Base-by-base conservation (phyloP, 2,797 vertebrate genomes). In the Lindbergichthys nudifrons region DNA sequence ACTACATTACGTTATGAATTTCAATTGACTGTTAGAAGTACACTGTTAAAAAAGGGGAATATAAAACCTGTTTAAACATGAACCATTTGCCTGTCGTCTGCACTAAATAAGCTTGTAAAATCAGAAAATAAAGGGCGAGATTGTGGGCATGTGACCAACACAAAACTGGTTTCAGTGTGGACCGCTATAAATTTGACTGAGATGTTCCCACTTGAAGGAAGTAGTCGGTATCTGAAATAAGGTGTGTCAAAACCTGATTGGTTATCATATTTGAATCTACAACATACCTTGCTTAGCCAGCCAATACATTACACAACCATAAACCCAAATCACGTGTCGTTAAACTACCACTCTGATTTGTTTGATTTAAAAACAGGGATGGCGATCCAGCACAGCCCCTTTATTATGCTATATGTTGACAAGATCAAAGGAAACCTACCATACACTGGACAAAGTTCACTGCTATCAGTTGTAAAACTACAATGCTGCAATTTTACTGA, bases 1-100 rank as follows among this genome's bases (percentile, higher is more conserved):
- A 62, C 42, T 67, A 26, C 41, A 56, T 64, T 45, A 67, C n/a
- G 19, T 61, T 56, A 19, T 77, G 63, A 72, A 81, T 81, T 70
- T 75, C 36, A 81, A 61, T 61, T 23, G 43, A 47, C 36, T 18
- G 32, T 53, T 51, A 60, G 16, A 57, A 21, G 32, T 26, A 42
- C 11, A 16, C 3, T 47, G 36, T 54, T 26, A 23, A 45, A 16
- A 53, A 46, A 42, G 26, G 32, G 51, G 6, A 64, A 30, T 51
- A 2, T 48, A 42, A 52, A 65, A 51, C 15, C 19, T 51, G 16
- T 43, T 26, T 39, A 51, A 46, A 26, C 5, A 5, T 6, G 8
- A 1, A 15, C 3, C 3, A 1, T 42, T 68, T 3, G 47, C 53
- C 15, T 14, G 9, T 50, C n/a, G 60, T 9, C n/a, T 13, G 36